Conservation (phyloP, 30 jellyfish, hydroid and myxozoan genomes). For the Rhopilema esculentum region DNA sequence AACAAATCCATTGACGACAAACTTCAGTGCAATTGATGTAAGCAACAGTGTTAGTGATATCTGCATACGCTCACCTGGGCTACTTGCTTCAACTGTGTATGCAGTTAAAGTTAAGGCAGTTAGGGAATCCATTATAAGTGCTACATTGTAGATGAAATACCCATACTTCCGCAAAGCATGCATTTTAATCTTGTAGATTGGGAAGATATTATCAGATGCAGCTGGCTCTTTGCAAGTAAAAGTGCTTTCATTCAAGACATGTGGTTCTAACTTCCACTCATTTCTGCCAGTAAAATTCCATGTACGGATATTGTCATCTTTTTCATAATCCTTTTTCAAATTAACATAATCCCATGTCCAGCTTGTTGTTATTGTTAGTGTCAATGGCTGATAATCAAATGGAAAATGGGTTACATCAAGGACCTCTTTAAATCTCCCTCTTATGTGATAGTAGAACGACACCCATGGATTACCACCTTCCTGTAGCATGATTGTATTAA, state of each 20-base stretch:
- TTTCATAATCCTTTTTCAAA: conserved; percentile 75
- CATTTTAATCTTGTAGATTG: conserved; percentile 77
- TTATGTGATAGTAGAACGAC: conserved; percentile 70
- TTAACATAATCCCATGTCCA: conserved; percentile 83
- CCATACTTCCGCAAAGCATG: conserved; percentile 90
- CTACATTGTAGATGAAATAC: conserved; percentile 84
- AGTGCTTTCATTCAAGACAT: conserved; percentile 74
- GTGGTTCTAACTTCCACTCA: conserved; percentile 89
- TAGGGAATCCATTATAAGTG: conserved; percentile 82
- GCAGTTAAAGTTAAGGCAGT: conserved; percentile 83
- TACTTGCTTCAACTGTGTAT: conserved; percentile 86
- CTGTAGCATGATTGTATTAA: no score
- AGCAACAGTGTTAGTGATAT: conserved; percentile 85
- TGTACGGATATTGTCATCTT: conserved; percentile 83
- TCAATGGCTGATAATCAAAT: conserved; percentile 86
- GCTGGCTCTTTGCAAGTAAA: conserved; percentile 61
- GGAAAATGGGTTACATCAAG: conserved; percentile 88
- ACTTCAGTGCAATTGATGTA: conserved; percentile 87
- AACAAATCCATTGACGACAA: conserved; percentile 80
- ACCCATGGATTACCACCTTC: conserved; percentile 67
- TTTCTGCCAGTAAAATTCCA: conserved; percentile 85
- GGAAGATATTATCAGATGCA: conserved; percentile 78
- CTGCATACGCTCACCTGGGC: conserved; percentile 84
- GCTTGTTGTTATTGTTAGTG: conserved; percentile 84
- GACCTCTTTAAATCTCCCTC: conserved; percentile 88